Percentiles rank a stretch among this genome's conserved stretches.
phyloP scores from a whole-genome alignment of 2,113 vertebrate genomes.

The Melanocharis versteri region DNA sequence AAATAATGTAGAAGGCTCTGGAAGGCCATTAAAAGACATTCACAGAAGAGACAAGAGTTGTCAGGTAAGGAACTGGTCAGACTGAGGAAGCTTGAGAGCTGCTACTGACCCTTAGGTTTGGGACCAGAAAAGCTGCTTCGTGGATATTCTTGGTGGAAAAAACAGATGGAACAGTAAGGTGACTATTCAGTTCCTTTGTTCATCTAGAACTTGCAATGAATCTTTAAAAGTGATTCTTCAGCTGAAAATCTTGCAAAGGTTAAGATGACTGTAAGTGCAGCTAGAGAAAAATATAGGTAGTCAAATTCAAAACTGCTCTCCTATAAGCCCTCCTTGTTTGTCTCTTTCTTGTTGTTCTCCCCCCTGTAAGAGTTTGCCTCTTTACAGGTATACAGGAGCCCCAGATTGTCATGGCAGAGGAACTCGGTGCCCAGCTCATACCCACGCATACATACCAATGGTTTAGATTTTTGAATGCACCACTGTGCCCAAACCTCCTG shows the following conservation, averaged over 20 bases:
- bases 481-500: neutral
- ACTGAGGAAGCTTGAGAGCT: neutral
- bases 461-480: neutral
- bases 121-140: neutral
- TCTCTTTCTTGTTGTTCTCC: neutral
- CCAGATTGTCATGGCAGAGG: neutral
- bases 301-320: neutral
- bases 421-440: neutral
- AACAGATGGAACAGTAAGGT: neutral
- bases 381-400: neutral
- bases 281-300: neutral
- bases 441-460: neutral
- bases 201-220: neutral
- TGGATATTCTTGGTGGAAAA: neutral
- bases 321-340: neutral
- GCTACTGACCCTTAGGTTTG: neutral
- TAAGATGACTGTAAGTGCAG: neutral
- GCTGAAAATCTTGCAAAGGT: neutral
- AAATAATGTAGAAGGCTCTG: neutral
- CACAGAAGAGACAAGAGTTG: neutral
- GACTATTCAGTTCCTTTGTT: neutral
- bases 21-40: neutral
- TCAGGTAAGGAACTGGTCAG: neutral
- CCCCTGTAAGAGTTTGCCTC: neutral
- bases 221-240: neutral